Percentiles rank a stretch among this genome's conserved stretches.
Conservation (phyloP, 1,140 invertebrate species). For the Orchestia grillus region DNA sequence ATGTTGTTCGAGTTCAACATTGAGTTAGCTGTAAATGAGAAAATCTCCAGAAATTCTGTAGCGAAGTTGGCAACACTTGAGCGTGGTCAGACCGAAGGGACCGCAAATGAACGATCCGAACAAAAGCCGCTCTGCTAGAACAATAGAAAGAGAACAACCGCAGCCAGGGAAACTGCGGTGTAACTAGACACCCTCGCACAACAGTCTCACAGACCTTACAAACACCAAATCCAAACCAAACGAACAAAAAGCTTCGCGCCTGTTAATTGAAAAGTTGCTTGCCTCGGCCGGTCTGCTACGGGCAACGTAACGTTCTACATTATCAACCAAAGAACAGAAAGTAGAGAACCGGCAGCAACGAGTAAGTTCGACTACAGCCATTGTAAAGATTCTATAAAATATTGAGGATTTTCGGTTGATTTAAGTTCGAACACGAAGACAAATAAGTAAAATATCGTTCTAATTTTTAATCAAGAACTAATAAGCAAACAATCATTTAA, state of each 20-base stretch:
- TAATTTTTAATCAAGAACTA: too few relatives aligned
- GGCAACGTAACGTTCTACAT: background rate
- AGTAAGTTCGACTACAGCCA: background rate
- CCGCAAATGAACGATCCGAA: background rate
- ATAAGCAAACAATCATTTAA: too few relatives aligned
- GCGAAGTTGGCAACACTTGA: background rate
- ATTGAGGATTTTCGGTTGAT: too few relatives aligned
- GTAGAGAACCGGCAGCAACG: background rate
- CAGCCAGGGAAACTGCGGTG: conserved; percentile 45
- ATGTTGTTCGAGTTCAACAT: too few relatives aligned
- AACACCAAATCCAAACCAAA: conserved; percentile 36
- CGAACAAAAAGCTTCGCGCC: background rate
- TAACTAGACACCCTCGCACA: conserved; percentile 30
- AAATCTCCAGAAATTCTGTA: background rate
- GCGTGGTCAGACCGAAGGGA: background rate
- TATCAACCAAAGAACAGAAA: background rate
- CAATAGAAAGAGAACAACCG: conserved; percentile 41
- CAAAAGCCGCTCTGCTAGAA: conserved; percentile 3
- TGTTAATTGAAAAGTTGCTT: conserved; percentile 24
- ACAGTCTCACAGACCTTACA: conserved; percentile 32
- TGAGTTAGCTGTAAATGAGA: background rate
- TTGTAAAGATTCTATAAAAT: background rate
- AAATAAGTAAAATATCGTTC: too few relatives aligned
- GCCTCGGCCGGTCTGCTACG: background rate
- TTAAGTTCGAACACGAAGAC: too few relatives aligned